Base-by-base conservation (phyloP, 2,113 vertebrate species). In the Osmerus eperlanus region DNA sequence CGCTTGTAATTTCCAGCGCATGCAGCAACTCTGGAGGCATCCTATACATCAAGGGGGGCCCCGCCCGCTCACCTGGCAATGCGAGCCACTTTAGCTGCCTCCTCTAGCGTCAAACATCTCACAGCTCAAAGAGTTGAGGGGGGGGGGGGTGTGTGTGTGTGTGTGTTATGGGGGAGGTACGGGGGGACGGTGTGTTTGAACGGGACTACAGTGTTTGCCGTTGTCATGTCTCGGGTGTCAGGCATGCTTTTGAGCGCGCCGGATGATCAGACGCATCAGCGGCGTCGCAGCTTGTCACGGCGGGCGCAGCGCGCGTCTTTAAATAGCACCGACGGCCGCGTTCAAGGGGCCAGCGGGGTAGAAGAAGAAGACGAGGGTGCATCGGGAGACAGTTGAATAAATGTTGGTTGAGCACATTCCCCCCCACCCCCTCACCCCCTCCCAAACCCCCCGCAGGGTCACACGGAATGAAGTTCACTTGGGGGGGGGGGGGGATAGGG, bases 251-350 rank as follows among this genome's bases (percentile, higher is more conserved):
- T 84, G 80, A 88, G 83, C 64, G 61, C n/a, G 65, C 79, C 72
- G 53, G 78, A 60, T 84, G 41, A 89, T 87, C 85, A 85, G 83
- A 84, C 87, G 59, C 86, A 87, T 86, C 85, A 75, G 76, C 68
- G 70, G 81, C 81, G 81, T 80, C 78, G 58, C 67, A 2, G 73
- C 81, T 78, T 83, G 86, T 83, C 86, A 83, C 1, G 29, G 6
- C 72, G 81, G 88, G 86, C 83, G 85, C 86, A 83, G 23, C 23
- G 25, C 83, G 68, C 19, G 23, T 75, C 84, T 90, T 85, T 81
- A 83, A 87, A 89, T 85, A 85, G 84, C 84, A 88, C 84, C 81
- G 86, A 86, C 84, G 83, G 81, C 81, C 76, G 60, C 72, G 85
- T 85, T 88, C 86, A 87, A 87, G 84, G 83, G 83, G 14, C 78